These are phyloP conservation scores for Siniperca scherzeri DNA, from an alignment of 2,797 vertebrate species.

Conservation along the genomic window DNA sequence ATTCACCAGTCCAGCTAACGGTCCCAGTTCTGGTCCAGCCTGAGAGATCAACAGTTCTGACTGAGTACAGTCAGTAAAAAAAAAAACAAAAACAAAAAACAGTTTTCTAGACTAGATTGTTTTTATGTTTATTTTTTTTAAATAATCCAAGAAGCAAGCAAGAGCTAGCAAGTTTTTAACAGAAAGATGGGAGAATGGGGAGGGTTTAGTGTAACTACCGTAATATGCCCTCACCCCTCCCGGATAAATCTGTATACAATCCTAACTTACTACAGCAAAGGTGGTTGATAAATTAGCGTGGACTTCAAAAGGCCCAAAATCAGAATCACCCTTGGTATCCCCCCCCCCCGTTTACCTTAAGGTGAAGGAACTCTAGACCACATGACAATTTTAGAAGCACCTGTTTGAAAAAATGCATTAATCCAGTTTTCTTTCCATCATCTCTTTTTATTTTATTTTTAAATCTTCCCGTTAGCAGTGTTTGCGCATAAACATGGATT, in stretches of 20 bases:
- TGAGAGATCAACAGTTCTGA: conserved; percentile 82
- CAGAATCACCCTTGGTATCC: conserved; percentile 62
- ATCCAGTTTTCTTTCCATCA: conserved; percentile 51
- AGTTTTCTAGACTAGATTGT: conserved; percentile 78
- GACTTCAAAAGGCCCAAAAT: conserved; percentile 80
- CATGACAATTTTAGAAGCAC: conserved; percentile 76
- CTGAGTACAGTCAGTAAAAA: conserved; percentile 83
- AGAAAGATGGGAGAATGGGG: conserved; percentile 16
- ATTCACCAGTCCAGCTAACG: conserved; percentile 58
- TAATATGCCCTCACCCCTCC: conserved; percentile 25
- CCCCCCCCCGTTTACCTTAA: conserved; percentile 62
- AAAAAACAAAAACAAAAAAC: conserved; percentile 16
- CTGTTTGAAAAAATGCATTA: conserved; percentile 68
- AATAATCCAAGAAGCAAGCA: conserved; percentile 69
- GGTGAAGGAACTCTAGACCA: conserved; percentile 73
- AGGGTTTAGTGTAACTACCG: conserved; percentile 59
- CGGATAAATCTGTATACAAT: conserved; percentile 18
- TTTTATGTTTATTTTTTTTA: conserved; percentile 77
- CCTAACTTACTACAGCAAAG: conserved; percentile 45
- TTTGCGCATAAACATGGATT: conserved; percentile 68
- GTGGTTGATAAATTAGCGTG: conserved; percentile 61
- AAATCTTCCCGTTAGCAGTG: conserved; percentile 67
- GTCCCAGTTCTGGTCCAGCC: conserved; percentile 72
- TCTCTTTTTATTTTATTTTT: conserved; percentile 14
- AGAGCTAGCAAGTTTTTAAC: conserved; percentile 77